Evolutionary conservation across 2,797 vertebrate species (phyloP), one percentile per base, ranked within the genome.

Genomic region (Alfaro cultratus): DNA sequence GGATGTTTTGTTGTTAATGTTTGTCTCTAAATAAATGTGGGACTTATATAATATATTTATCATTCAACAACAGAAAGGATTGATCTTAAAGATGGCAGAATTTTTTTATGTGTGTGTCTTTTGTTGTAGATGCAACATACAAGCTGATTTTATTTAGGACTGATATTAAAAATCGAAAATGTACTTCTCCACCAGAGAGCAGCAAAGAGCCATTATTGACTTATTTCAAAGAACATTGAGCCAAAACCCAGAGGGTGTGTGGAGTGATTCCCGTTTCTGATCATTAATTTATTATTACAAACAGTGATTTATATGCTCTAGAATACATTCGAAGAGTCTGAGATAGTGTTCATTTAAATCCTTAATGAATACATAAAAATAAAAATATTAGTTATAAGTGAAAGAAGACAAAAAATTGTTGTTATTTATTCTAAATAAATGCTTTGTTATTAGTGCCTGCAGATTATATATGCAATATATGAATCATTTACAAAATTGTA

Each of bases 181-280:
- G 1, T 3, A n/a, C 5, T 43, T 43, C 0, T 86, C 81, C 95
- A 95, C 82, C 79, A 95, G 96, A 87, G 91, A 94, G 95, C 94
- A 93, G 94, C 93, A 95, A 77, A 93, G 1, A 31, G 76, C 82
- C 74, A 73, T 64, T 39, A 0, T 55, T 88, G 87, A 67, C 34
- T 23, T 26, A 3, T 39, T 39, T 39, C 36, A 68, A 23, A 39
- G 18, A 39, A 12, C 21, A 26, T 39, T 12, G 21, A 70, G 2
- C 41, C 23, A 41, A 68, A 41, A 26, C 39, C 36, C 91, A 5
- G 16, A 15, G 39, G 39, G 67, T 12, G 29, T 73, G 31, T 23
- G 9, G 12, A 2, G 31, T 23, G 18, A 26, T 15, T 53, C 74
- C 68, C 74, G 89, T 86, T 93, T 94, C 31, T 75, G 84, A 89